A percentile compares a stretch with the other conserved stretches of the same genome.
Evolutionary conservation across 2,888 invertebrate genomes (phyloP).

Genomic region (Parnassius orleans): DNA sequence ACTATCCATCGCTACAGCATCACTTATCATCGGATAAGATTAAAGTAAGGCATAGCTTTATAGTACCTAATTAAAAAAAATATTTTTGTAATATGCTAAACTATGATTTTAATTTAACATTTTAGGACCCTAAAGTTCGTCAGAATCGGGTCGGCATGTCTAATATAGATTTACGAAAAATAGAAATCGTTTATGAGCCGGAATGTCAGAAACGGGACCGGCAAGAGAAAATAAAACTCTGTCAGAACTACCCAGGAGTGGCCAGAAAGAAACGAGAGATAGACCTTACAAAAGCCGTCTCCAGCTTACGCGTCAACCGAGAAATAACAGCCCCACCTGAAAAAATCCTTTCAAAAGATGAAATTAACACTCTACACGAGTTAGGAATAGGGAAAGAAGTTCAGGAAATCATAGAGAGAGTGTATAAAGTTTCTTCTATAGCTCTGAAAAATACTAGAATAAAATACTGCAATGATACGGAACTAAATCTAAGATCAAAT

Average conservation of each 20-base stretch:
- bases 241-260: conserved; percentile 57
- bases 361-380: conserved; percentile 34
- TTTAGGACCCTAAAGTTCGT: conserved; percentile 45
- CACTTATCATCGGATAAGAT: too few species aligned
- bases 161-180: conserved; percentile 51
- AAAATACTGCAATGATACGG: conserved; percentile 50
- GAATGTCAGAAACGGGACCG: conserved; percentile 60
- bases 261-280: conserved; percentile 44
- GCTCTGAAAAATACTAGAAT: conserved; percentile 49
- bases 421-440: conserved; percentile 44
- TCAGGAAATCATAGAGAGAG: conserved; percentile 45
- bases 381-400: conserved; percentile 51
- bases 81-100: too few species aligned
- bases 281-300: conserved; percentile 28
- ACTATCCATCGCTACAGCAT: too few species aligned
- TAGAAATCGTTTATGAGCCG: conserved; percentile 57
- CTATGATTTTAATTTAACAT: conserved; percentile 20
- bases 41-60: too few species aligned
- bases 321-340: conserved; percentile 59
- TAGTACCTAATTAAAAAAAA: too few species aligned
- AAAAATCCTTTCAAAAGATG: neutral
- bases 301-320: conserved; percentile 58
- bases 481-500: conserved; percentile 26
- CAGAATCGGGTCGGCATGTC: conserved; percentile 52
- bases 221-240: conserved; percentile 58